phyloP scores from a whole-genome alignment of 2,888 invertebrate genomes.

The Cerastis rubricosa region DNA sequence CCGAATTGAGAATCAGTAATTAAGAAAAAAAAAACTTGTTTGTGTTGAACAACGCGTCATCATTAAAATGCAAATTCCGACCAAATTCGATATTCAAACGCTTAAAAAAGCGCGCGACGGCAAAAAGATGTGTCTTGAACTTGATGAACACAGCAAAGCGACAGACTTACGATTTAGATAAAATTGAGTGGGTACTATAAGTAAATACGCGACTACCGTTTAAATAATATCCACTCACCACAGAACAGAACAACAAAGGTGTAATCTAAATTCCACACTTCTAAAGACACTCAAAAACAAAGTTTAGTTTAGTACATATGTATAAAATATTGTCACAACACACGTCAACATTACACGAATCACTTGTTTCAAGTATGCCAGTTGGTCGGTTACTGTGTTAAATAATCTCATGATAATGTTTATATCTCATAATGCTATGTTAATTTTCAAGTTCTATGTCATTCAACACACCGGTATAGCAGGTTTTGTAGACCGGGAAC shows the following conservation, averaged over 20 bases:
- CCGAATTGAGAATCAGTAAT: slow-evolving; percentile 8
- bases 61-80: slow-evolving; percentile 4
- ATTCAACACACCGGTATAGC: slow-evolving; percentile 76
- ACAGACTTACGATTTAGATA: not conserved
- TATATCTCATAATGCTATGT: slow-evolving; percentile 80
- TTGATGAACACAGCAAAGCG: slow-evolving; percentile 11
- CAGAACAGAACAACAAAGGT: not conserved
- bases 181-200: not conserved
- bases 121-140: slow-evolving; percentile 9
- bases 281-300: slow-evolving; percentile 12
- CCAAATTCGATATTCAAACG: slow-evolving; percentile 14
- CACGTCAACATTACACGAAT: slow-evolving; percentile 11
- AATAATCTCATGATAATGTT: slow-evolving; percentile 77
- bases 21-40: slow-evolving; percentile 5
- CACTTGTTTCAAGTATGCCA: slow-evolving; percentile 62
- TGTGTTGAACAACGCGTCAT: slow-evolving; percentile 3
- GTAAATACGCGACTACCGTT: slow-evolving; percentile 3
- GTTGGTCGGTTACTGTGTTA: slow-evolving; percentile 75
- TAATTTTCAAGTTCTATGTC: slow-evolving; percentile 88
- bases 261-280: slow-evolving; percentile 24
- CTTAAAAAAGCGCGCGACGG: not conserved
- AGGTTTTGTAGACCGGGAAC: slow-evolving; percentile 73
- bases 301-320: not conserved
- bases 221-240: slow-evolving; percentile 32
- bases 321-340: slow-evolving; percentile 5